Conservation (phyloP, 1,140 invertebrate species). For the Drosophila tani region DNA sequence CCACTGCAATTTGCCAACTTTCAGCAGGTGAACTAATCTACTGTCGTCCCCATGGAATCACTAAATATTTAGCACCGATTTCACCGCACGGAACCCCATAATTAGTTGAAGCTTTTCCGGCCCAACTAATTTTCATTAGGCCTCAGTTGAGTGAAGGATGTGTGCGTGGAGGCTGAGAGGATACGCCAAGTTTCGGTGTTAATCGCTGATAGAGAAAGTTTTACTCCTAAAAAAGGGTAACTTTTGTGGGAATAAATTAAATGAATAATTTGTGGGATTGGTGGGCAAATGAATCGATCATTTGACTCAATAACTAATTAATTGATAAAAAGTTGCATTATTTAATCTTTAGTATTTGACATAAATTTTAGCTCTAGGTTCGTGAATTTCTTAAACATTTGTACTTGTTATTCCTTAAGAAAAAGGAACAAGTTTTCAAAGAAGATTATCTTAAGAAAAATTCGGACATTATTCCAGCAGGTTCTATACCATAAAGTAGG, state of each 20-base stretch:
- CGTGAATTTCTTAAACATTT: too few species aligned
- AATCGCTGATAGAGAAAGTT: conserved; percentile 11
- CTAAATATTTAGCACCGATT: conserved; percentile 55
- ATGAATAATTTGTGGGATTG: not conserved
- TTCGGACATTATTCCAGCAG: too few species aligned
- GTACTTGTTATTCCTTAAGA: too few species aligned
- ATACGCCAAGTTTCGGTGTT: conserved; percentile 29
- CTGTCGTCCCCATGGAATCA: conserved; percentile 13
- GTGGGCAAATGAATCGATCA: not conserved
- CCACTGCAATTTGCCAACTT: conserved; percentile 9
- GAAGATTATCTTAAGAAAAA: too few species aligned
- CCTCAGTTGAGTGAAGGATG: conserved; percentile 14
- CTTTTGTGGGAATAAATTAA: not conserved
- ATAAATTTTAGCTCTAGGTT: too few species aligned
- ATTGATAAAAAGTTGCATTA: too few species aligned
- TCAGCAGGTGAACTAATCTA: conserved; percentile 34
- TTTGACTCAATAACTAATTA: too few species aligned
- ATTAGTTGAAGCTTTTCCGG: conserved; percentile 30
- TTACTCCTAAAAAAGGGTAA: conserved; percentile 2
- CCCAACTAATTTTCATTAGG: conserved; percentile 52
- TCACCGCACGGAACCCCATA: conserved; percentile 15
- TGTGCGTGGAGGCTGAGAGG: conserved; percentile 5
- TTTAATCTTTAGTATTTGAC: too few species aligned
- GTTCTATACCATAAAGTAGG: not conserved
- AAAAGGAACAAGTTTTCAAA: too few species aligned